Percentiles rank a stretch among this genome's conserved stretches.
These are phyloP conservation scores for Pachyramphus minor DNA, from an alignment of 2,113 vertebrate genomes.

Conservation along the genomic window DNA sequence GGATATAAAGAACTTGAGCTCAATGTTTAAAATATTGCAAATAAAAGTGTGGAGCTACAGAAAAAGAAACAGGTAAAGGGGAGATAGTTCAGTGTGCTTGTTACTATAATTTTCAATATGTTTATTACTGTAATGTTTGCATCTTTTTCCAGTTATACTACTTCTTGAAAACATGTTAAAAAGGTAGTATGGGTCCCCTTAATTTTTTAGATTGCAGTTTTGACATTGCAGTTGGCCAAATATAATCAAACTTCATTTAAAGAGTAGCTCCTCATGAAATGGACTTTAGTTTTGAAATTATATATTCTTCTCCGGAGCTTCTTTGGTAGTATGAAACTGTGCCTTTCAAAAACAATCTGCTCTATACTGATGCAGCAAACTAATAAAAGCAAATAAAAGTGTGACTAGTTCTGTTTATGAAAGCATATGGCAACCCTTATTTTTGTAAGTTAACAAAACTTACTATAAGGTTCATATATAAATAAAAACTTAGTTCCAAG, in stretches of 20 bases:
- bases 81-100: not conserved
- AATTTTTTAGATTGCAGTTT: not conserved
- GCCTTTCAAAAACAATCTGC: not conserved
- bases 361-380: slow-evolving; percentile 9
- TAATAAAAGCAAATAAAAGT: slow-evolving; percentile 46
- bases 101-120: not conserved
- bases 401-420: slow-evolving; percentile 16
- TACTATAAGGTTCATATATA: not conserved
- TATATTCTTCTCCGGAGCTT: not conserved
- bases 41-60: not conserved
- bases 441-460: not conserved
- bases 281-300: not conserved
- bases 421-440: not conserved
- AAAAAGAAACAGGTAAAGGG: not conserved
- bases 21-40: not conserved
- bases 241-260: not conserved
- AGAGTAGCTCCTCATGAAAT: not conserved
- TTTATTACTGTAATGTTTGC: not conserved
- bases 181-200: not conserved
- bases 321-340: not conserved
- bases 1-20: not conserved
- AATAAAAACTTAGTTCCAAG: slow-evolving; percentile 18
- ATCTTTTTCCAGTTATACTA: not conserved
- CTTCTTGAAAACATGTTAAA: not conserved
- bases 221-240: not conserved